These are phyloP conservation scores for Iphiclides podalirius DNA, from an alignment of 2,888 invertebrate species.

Conservation along the genomic window DNA sequence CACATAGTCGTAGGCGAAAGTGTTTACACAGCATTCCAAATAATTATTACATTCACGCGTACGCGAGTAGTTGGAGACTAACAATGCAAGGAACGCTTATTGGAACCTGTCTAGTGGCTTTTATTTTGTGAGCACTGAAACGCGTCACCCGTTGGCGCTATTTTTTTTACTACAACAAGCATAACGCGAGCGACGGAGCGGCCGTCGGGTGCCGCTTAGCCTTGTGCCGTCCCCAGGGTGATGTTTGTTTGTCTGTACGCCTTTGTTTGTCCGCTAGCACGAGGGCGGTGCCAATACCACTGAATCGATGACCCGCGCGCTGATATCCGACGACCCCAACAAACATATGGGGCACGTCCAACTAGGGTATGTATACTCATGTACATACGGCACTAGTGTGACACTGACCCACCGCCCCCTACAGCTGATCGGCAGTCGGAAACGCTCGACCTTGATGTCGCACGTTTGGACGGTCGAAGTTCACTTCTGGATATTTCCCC, in stretches of 20 bases:
- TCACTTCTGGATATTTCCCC: too few relatives aligned
- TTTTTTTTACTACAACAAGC: constrained; percentile 77
- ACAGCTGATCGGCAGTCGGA: constrained; percentile 29
- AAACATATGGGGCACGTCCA: constrained; percentile 95
- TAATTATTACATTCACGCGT: constrained; percentile 38
- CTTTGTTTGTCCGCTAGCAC: constrained; percentile 87
- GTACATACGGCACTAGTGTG: constrained; percentile 66
- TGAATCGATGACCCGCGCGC: constrained; percentile 97
- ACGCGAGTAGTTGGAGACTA: constrained; percentile 61
- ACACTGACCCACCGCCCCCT: constrained; percentile 41
- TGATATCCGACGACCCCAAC: constrained; percentile 96
- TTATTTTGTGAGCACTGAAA: constrained; percentile 43
- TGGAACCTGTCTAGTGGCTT: constrained; percentile 42
- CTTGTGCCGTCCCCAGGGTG: constrained; percentile 57
- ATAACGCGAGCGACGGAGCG: constrained; percentile 31
- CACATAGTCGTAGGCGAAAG: constrained; percentile 40
- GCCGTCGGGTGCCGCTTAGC: constrained; percentile 38
- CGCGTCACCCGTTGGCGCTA: constrained; percentile 59
- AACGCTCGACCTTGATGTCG: background rate
- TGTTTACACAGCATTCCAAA: constrained; percentile 57
- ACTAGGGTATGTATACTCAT: constrained; percentile 92
- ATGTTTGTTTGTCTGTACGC: constrained; percentile 62
- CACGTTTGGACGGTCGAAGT: too few relatives aligned
- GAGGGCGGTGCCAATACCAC: constrained; percentile 95
- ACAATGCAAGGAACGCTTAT: constrained; percentile 52